A percentile compares a stretch with the other conserved stretches of the same genome.
These are phyloP conservation scores for Diadegma fenestrale DNA, from an alignment of 2,888 invertebrate genomes.

Conservation along the genomic window DNA sequence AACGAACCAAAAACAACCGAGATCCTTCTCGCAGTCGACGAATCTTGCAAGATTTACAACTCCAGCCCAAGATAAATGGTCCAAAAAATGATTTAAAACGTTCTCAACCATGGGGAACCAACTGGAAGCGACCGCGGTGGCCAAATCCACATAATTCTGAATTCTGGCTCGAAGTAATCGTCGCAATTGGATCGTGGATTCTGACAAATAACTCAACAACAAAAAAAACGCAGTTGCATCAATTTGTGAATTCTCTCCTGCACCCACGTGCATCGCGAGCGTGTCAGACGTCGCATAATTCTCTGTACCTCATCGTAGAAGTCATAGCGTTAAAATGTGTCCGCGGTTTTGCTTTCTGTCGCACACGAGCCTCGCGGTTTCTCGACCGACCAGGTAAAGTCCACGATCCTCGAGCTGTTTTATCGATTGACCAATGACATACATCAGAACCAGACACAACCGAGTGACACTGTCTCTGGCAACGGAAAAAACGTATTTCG, in stretches of 20 bases:
- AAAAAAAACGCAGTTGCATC: not conserved
- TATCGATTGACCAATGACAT: conserved; percentile 60
- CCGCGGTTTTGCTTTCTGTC: conserved; percentile 56
- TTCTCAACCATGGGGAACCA: not conserved
- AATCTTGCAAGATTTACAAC: not conserved
- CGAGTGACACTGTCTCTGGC: conserved; percentile 39
- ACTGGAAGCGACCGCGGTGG: not conserved
- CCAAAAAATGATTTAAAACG: not conserved
- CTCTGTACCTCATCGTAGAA: conserved; percentile 29
- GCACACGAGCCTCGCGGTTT: conserved; percentile 33
- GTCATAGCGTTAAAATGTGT: conserved; percentile 6
- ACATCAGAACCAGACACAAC: conserved; percentile 46
- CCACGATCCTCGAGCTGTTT: conserved; percentile 42
- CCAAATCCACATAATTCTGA: not conserved
- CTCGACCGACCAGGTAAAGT: conserved; percentile 8
- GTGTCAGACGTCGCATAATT: conserved; percentile 55
- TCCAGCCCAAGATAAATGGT: not conserved
- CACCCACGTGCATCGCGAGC: conserved; percentile 48
- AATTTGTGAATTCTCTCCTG: conserved; percentile 2
- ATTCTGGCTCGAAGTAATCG: conserved; percentile 2
- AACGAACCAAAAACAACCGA: not conserved
- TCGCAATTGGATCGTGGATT: conserved; percentile 18
- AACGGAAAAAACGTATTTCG: conserved; percentile 46
- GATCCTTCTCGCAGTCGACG: not conserved
- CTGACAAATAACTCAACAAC: conserved; percentile 37